phyloP scores from a whole-genome alignment of 2,888 invertebrate species.

The Ellobium chinense region DNA sequence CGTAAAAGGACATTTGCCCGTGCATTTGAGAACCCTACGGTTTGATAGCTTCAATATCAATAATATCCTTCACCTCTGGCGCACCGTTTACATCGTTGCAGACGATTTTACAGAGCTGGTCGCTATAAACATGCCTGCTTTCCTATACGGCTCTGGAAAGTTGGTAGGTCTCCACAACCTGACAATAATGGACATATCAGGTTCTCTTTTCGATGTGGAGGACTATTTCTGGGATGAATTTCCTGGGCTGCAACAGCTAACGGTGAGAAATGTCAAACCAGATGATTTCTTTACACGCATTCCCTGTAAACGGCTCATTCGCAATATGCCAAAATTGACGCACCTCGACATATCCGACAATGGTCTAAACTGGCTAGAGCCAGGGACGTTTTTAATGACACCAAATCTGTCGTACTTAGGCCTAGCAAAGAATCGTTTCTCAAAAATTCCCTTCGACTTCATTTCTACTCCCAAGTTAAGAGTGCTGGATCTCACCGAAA shows the following conservation, averaged over 20 bases:
- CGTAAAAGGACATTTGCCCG: too few species aligned
- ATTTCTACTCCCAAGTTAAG: neutral
- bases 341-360: slow-evolving; percentile 15
- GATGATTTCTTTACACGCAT: neutral
- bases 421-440: slow-evolving; percentile 12
- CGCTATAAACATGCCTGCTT: neutral
- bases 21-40: too few species aligned
- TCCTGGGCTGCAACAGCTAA: neutral
- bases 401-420: neutral
- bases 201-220: neutral
- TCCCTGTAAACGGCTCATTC: neutral
- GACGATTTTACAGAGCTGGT: too few species aligned
- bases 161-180: neutral
- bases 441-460: slow-evolving; percentile 16
- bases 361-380: neutral
- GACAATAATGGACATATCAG: neutral
- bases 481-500: slow-evolving; percentile 8
- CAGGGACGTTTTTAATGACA: neutral
- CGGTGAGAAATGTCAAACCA: neutral
- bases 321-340: neutral
- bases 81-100: too few species aligned
- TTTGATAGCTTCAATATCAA: too few species aligned
- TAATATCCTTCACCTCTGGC: too few species aligned
- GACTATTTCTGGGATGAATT: slow-evolving; percentile 8
- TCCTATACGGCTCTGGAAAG: neutral